Evolutionary conservation across 2,888 invertebrate genomes (phyloP), one percentile per base, ranked within the genome.

Genomic region (Eurois occulta): DNA sequence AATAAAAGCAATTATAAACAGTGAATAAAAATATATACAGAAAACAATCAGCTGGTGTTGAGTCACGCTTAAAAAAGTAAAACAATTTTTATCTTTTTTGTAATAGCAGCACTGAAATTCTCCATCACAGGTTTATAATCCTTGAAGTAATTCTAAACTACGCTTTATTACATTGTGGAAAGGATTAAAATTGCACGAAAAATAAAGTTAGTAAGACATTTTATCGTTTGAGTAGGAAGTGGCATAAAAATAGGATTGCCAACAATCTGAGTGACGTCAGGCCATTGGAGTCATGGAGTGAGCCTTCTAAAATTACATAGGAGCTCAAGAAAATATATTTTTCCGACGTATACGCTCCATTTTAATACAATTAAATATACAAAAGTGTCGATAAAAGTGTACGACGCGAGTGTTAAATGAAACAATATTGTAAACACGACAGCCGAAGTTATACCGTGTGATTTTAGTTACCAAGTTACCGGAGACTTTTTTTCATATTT

Each of bases 231-330:
- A 93, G 92, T 93, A 94, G 95, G 95, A 96, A 96, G 93, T 95
- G 90, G 93, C 92, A 95, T 93, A 95, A 95, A 96, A 96, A 96
- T 96, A 96, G 96, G 96, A 96, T 96, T 95, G 96, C 96, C 96
- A 96, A 96, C 96, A 94, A 95, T 95, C 93, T 91, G 92, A 92
- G 94, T 97, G 97, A 97, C 97, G 97, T 97, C 97, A 96, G 94
- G 89, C 90, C 88, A 93, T 94, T 93, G 93, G 94, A 95, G 94
- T 92, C 91, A 94, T 94, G 92, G 93, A 93, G 94, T 94, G 95
- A 93, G 94, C 94, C 95, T 93, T 95, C 96, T 97, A 96, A 96
- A 95, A 96, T 97, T 97, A 97, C 96, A 95, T 92, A 90, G 90
- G 92, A 93, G 93, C 91, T 83, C 90, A 93, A 91, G 92, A 95